Conservation (phyloP, 2,797 vertebrate genomes). For the Poeciliopsis infans region DNA sequence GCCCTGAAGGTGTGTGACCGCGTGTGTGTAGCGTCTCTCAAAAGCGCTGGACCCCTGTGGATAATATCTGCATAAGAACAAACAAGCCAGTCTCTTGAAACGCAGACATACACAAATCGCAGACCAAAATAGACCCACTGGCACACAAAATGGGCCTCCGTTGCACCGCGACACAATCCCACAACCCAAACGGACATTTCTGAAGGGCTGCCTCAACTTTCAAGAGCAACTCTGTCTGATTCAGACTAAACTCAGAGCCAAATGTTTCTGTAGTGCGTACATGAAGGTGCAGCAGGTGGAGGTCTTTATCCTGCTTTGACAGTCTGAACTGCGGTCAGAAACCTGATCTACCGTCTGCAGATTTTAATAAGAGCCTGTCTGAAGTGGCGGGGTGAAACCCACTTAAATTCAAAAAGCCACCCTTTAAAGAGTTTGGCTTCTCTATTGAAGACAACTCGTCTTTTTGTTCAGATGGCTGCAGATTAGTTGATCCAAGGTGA, state of each 20-base stretch:
- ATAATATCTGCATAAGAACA: slow-evolving; percentile 50
- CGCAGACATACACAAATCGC: slow-evolving; percentile 38
- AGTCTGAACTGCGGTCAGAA: slow-evolving; percentile 46
- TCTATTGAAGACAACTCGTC: slow-evolving; percentile 9
- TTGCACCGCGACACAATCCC: slow-evolving; percentile 68
- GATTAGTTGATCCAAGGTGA: slow-evolving; percentile 20
- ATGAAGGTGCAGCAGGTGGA: background rate
- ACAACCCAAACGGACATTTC: slow-evolving; percentile 47
- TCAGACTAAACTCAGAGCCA: slow-evolving; percentile 40
- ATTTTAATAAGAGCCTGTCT: slow-evolving; percentile 46
- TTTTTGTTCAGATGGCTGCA: slow-evolving; percentile 25
- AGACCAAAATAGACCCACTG: slow-evolving; percentile 62
- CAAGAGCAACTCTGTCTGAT: slow-evolving; percentile 30
- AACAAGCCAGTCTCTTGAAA: slow-evolving; percentile 54
- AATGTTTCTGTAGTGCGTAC: slow-evolving; percentile 7
- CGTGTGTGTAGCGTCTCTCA: slow-evolving; percentile 23
- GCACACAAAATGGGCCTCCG: slow-evolving; percentile 58
- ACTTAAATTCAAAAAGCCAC: slow-evolving; percentile 25
- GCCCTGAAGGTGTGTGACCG: slow-evolving; percentile 15
- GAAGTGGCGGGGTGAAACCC: slow-evolving; percentile 48
- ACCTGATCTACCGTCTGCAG: slow-evolving; percentile 39
- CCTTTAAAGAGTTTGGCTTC: slow-evolving; percentile 37
- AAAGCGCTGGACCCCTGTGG: slow-evolving; percentile 14
- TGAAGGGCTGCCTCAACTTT: slow-evolving; percentile 38
- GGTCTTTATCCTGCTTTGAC: slow-evolving; percentile 23